Base-by-base conservation (phyloP, 2,797 vertebrate genomes). In the Oreochromis mossambicus region DNA sequence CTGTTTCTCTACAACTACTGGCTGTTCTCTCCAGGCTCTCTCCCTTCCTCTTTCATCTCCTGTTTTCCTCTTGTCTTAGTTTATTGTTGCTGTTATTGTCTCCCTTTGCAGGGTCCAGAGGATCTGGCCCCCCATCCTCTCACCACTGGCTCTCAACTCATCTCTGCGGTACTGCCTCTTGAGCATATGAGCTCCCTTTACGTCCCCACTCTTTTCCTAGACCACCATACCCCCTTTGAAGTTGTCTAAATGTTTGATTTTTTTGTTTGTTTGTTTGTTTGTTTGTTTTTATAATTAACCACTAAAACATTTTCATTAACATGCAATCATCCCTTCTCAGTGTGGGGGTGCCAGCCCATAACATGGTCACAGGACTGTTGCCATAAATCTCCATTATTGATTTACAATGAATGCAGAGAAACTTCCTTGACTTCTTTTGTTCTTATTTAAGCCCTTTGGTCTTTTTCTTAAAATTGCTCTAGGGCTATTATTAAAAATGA, bases 81-180 rank as follows among this genome's bases (percentile, higher is more conserved):
- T 96, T 96, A 95, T 96, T 95, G 96, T 97, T 96, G 95, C 94
- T 96, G 94, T 96, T 96, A 88, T 97, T 97, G 96, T 97, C 95
- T 97, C 94, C 96, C 95, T 92, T 95, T 97, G 96, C 96, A 97
- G 97, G 96, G 96, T 96, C 96, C 96, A 93, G 97, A 97, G 94
- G 96, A 96, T 95, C 95, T 96, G 95, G 92, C 90, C 94, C 96
- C 94, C 92, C 95, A 96, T 95, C 95, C 96, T 96, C 96, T 96
- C 95, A 95, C 96, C 95, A 96, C 95, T 94, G 96, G 96, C 93
- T 96, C 96, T 96, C 95, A 95, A 95, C 96, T 95, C 96, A 96
- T 96, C 95, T 96, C 96, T 96, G 95, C 96, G 96, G 97, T 97
- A 97, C 95, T 97, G 94, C 96, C 95, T 96, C 92, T 93, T 81